Evolutionary conservation across 2,888 invertebrate genomes (phyloP).

Genomic region (Syritta pipiens): DNA sequence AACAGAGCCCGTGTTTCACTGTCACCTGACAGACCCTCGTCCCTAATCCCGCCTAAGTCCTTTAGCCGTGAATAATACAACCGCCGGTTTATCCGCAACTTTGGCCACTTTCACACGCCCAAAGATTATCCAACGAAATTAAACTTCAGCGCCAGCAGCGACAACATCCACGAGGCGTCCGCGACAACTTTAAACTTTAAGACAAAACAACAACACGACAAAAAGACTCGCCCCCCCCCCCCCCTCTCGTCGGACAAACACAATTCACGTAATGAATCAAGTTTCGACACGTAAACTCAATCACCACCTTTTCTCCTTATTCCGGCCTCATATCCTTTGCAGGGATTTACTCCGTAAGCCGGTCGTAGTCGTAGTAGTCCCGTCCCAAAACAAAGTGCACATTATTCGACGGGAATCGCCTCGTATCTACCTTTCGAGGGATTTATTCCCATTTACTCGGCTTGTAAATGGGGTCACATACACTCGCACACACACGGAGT

Average conservation of each 20-base stretch:
- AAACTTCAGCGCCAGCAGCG: background rate
- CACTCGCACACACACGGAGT: constrained; percentile 12
- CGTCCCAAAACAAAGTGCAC: constrained; percentile 11
- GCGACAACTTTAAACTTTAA: constrained; percentile 19
- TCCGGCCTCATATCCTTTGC: constrained; percentile 15
- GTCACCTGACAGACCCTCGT: constrained; percentile 10
- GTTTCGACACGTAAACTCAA: constrained; percentile 46
- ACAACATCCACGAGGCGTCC: background rate
- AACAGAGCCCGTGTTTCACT: background rate
- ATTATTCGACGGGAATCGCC: constrained; percentile 30
- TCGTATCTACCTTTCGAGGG: constrained; percentile 34
- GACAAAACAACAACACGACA: constrained; percentile 5
- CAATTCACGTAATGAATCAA: constrained; percentile 49
- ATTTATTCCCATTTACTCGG: constrained; percentile 54
- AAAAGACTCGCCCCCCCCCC: background rate
- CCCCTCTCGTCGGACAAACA: background rate
- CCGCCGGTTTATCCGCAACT: constrained; percentile 1
- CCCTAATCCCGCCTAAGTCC: background rate
- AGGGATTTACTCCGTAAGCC: constrained; percentile 29
- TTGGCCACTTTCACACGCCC: constrained; percentile 15
- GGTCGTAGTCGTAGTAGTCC: constrained; percentile 13
- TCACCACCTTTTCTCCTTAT: constrained; percentile 1
- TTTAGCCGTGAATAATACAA: background rate
- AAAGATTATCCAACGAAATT: constrained; percentile 11
- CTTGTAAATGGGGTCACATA: constrained; percentile 29